Conservation (phyloP, 2,113 vertebrate species). For the Aix galericulata region DNA sequence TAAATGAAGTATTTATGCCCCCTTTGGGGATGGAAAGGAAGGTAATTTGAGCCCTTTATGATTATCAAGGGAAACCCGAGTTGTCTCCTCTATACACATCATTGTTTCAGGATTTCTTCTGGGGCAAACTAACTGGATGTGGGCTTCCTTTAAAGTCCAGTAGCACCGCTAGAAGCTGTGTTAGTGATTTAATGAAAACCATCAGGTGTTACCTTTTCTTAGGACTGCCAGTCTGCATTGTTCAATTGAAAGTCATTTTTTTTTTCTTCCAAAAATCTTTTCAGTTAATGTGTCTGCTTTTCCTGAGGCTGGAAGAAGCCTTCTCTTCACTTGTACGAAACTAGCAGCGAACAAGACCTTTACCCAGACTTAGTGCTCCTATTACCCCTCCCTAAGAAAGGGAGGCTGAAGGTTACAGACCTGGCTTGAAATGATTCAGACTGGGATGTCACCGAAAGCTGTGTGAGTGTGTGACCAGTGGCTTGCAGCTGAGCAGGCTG, state of each 20-base stretch:
- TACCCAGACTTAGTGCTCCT: neutral
- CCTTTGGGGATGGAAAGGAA: slow-evolving; percentile 63
- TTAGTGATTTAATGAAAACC: neutral
- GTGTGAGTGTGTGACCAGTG: neutral
- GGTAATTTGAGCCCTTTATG: slow-evolving; percentile 53
- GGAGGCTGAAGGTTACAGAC: neutral
- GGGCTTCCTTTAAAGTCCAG: neutral
- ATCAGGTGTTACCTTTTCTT: neutral
- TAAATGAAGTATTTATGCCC: slow-evolving; percentile 68
- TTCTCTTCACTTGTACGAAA: neutral
- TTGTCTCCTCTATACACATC: slow-evolving; percentile 4
- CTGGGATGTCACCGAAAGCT: neutral
- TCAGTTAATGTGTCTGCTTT: neutral
- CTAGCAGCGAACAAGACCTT: neutral
- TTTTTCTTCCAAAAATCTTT: neutral
- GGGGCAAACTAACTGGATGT: neutral
- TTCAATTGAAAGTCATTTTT: neutral
- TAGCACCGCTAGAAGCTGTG: neutral
- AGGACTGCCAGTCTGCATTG: neutral
- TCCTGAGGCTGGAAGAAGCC: neutral
- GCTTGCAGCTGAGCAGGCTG: neutral
- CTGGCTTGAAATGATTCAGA: neutral
- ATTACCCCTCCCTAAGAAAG: neutral
- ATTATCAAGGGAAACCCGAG: slow-evolving; percentile 50
- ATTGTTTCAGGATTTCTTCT: neutral